Base-by-base conservation (phyloP, 2,113 vertebrate genomes). In the Mionectes macconnelli region DNA sequence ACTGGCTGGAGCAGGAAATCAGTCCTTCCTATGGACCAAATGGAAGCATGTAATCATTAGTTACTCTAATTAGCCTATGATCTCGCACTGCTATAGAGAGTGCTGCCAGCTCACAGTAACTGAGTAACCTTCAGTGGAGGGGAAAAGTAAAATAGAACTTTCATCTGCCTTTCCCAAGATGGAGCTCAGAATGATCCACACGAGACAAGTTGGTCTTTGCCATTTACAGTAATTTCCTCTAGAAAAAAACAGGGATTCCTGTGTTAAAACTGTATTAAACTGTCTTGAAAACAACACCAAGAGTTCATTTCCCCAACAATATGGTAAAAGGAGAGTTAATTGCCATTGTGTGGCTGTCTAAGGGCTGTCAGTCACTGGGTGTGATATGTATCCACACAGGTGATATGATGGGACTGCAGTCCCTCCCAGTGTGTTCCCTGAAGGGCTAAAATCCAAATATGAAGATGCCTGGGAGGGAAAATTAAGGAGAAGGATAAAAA, bases 221-320 rank as follows among this genome's bases (percentile, higher is more conserved):
- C 28, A 12, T 2, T 35, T 5, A 2, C 24, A 44, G 33, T 27
- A 30, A 10, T 4, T 47, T 12, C 12, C 76, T 50, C 50, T 14
- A 13, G 52, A 59, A 35, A 21, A 39, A 39, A 40, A 62, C 13
- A 19, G 2, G 9, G 10, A 9, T 11, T 21, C 33, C 24, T 9
- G 16, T 2, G 30, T 12, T 1, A 12, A n/a, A 82, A 18, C 9
- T 35, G 24, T 31, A 4, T 22, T 8, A 27, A 37, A 10, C 11
- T 2, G 5, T 2, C 30, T 19, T 2, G 6, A 6, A 5, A 24
- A 6, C 8, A 7, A 0, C 33, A 21, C 31, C 19, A 10, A 4
- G 18, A 47, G 23, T 2, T 64, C 2, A 3, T 24, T 55, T 24
- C 33, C 57, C n/a, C 44, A 22, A 14, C n/a, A 30, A 0, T 0